Evolutionary conservation across 1,140 invertebrate genomes (phyloP).

Genomic region (Tribolium madens): DNA sequence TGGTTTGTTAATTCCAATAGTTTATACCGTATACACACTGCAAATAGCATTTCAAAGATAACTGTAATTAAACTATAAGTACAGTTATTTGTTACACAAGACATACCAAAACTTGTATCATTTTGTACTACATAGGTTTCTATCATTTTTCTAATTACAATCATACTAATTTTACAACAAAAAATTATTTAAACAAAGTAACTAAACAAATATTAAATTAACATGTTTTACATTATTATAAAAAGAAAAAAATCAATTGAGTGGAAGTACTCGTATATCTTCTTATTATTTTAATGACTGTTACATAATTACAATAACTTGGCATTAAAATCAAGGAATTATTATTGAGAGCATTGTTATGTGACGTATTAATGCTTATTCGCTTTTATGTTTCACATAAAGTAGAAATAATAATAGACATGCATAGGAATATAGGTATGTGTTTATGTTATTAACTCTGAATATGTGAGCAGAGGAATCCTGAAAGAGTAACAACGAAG

Average conservation of each 20-base stretch:
- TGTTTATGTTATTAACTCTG: background rate
- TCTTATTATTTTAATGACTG: constrained; percentile 18
- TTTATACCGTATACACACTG: constrained; percentile 23
- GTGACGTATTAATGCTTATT: constrained; percentile 28
- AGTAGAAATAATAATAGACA: constrained; percentile 6
- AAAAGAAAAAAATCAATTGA: too few relatives aligned
- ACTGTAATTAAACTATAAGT: constrained; percentile 31
- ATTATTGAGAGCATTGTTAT: constrained; percentile 20
- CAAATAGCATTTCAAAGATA: constrained; percentile 34
- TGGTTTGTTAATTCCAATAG: constrained; percentile 5
- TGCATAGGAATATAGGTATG: background rate
- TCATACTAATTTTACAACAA: background rate
- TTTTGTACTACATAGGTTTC: background rate
- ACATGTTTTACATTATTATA: too few relatives aligned
- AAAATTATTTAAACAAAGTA: background rate
- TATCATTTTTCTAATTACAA: background rate
- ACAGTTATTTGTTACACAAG: constrained; percentile 29
- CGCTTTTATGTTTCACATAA: constrained; percentile 32
- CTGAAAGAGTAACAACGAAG: background rate
- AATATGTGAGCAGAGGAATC: background rate
- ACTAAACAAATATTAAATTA: too few relatives aligned
- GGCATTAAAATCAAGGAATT: constrained; percentile 20
- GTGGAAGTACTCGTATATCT: too few relatives aligned
- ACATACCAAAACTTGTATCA: constrained; percentile 1
- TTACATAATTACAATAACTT: constrained; percentile 12